A percentile compares a stretch with the other conserved stretches of the same genome.
Conservation (phyloP, 1,140 invertebrate genomes). For the Trichonephila inaurata region DNA sequence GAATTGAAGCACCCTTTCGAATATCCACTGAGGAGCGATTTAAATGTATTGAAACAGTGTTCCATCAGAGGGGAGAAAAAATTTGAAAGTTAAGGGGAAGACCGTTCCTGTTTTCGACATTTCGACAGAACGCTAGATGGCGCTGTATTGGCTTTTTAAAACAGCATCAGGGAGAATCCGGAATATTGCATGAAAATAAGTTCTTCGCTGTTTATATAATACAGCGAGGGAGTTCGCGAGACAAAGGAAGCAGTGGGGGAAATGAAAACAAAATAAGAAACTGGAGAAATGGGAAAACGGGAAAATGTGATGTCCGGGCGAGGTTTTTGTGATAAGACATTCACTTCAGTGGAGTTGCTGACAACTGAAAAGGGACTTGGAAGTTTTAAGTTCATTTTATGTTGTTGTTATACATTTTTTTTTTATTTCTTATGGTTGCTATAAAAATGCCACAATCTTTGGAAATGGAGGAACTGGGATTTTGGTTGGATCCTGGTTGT, state of each 20-base stretch:
- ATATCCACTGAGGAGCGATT: background rate
- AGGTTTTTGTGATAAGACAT: conserved; percentile 13
- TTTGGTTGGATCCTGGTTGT: background rate
- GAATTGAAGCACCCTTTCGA: background rate
- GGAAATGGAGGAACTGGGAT: background rate
- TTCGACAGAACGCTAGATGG: conserved; percentile 3
- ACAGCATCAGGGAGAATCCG: background rate
- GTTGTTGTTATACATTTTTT: background rate
- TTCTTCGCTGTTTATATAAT: conserved; percentile 23
- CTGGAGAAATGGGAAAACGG: background rate
- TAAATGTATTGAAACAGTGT: conserved; percentile 19
- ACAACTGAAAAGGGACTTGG: background rate
- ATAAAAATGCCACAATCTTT: background rate
- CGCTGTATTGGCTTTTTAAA: conserved; percentile 33
- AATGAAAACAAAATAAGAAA: background rate
- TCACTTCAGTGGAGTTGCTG: background rate
- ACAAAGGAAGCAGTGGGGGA: background rate
- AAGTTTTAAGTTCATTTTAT: background rate
- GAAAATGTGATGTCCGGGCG: background rate
- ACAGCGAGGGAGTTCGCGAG: background rate
- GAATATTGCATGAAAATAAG: conserved; percentile 51
- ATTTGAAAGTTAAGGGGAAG: background rate
- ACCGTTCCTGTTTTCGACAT: background rate
- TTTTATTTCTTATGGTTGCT: background rate
- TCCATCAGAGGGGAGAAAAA: background rate